These are phyloP conservation scores for Teleiodes luculella DNA, from an alignment of 2,888 invertebrate genomes.

Conservation along the genomic window DNA sequence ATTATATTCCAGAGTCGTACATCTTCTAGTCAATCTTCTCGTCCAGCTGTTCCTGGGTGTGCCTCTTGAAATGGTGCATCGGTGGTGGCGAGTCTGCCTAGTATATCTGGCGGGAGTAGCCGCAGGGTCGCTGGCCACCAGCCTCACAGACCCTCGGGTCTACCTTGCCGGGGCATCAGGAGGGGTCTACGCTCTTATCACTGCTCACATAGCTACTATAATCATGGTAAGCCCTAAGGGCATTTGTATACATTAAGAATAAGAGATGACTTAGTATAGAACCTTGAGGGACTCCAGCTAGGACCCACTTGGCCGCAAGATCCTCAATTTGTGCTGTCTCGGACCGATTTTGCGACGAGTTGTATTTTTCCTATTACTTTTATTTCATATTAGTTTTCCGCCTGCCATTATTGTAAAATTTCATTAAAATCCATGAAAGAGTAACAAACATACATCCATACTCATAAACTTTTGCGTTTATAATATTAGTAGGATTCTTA, in stretches of 20 bases:
- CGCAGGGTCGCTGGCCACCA: constrained; percentile 91
- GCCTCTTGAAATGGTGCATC: constrained; percentile 97
- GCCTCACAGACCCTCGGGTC: constrained; percentile 87
- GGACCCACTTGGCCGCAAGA: no score
- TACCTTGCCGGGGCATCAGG: constrained; percentile 96
- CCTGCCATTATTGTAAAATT: no score
- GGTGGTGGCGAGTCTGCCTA: constrained; percentile 93
- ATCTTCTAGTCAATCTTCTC: constrained; percentile 92
- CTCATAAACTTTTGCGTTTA: no score
- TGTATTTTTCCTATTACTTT: no score
- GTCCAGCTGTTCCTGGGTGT: constrained; percentile 96
- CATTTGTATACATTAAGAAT: neutral
- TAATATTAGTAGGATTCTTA: no score
- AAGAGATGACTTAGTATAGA: neutral
- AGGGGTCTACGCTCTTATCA: constrained; percentile 95
- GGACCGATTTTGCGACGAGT: no score
- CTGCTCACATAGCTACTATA: constrained; percentile 95
- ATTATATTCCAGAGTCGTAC: constrained; percentile 82
- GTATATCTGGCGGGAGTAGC: constrained; percentile 91
- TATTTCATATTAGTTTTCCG: no score
- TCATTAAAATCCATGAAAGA: no score
- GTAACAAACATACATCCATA: no score
- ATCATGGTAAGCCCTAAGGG: constrained; percentile 82
- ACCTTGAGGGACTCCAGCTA: neutral
- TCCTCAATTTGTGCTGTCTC: no score